phyloP scores from a whole-genome alignment of 2,888 invertebrate species.

The Mylabris sibirica region DNA sequence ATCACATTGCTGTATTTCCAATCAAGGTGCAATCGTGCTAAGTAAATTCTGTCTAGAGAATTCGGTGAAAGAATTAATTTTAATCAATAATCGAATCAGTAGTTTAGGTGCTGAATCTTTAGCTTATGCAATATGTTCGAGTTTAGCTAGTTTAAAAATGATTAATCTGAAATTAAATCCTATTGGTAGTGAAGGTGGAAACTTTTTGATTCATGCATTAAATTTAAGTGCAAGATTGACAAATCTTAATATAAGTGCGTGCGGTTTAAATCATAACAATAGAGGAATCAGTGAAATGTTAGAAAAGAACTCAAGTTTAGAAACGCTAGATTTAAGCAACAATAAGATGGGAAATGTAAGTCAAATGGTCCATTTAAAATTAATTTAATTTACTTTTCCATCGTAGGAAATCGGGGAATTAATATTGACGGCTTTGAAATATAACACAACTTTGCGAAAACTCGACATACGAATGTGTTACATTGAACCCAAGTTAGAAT shows the following conservation, averaged over 20 bases:
- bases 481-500: slow-evolving; percentile 42
- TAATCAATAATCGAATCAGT: slow-evolving; percentile 55
- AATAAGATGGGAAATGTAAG: slow-evolving; percentile 58
- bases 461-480: slow-evolving; percentile 53
- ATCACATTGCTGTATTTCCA: slow-evolving; percentile 55
- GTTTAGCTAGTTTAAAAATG: slow-evolving; percentile 39
- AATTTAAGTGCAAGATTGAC: slow-evolving; percentile 40
- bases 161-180: slow-evolving; percentile 52
- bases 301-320: slow-evolving; percentile 45
- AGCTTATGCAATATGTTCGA: slow-evolving; percentile 44
- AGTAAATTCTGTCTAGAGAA: slow-evolving; percentile 47
- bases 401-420: slow-evolving; percentile 45
- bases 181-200: slow-evolving; percentile 44
- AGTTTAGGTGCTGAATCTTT: slow-evolving; percentile 47
- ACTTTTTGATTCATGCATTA: slow-evolving; percentile 43
- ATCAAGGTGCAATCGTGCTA: slow-evolving; percentile 50
- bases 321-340: slow-evolving; percentile 53
- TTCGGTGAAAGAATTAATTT: slow-evolving; percentile 44
- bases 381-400: background rate
- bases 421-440: slow-evolving; percentile 44
- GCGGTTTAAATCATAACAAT: slow-evolving; percentile 48
- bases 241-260: slow-evolving; percentile 48
- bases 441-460: slow-evolving; percentile 45
- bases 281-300: slow-evolving; percentile 47
- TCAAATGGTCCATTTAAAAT: background rate